A percentile compares a stretch with the other conserved stretches of the same genome.
phyloP scores from a whole-genome alignment of 2,113 vertebrate species.

The Brachyistius frenatus region DNA sequence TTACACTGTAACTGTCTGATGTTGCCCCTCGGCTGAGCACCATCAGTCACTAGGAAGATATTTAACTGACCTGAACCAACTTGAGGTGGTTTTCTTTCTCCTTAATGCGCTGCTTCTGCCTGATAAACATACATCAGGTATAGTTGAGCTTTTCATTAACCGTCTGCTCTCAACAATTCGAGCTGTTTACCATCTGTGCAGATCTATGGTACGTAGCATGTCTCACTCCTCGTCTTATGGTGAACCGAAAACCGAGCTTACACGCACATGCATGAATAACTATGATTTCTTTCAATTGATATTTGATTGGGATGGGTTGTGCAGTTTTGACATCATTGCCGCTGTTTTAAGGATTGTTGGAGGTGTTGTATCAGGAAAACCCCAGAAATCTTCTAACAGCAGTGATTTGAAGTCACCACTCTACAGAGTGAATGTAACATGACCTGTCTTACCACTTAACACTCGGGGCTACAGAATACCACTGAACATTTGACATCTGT shows the following conservation, averaged over 20 bases:
- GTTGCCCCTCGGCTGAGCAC: conserved; percentile 12
- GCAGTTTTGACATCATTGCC: conserved; percentile 12
- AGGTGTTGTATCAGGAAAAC: conserved; percentile 12
- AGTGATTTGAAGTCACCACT: conserved; percentile 35
- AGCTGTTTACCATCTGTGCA: no score
- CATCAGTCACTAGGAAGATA: conserved; percentile 37
- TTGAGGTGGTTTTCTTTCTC: conserved; percentile 31
- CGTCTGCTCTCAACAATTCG: not conserved
- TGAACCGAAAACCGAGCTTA: conserved; percentile 1
- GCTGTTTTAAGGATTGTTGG: not conserved
- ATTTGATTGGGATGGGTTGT: not conserved
- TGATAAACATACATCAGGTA: conserved; percentile 37
- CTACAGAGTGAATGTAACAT: conserved; percentile 59
- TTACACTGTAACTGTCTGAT: conserved; percentile 75
- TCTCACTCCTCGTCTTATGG: no score
- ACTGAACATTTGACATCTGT: conserved; percentile 59
- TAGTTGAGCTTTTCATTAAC: conserved; percentile 29
- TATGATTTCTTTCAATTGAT: not conserved
- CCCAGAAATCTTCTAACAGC: conserved; percentile 29
- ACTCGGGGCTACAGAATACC: conserved; percentile 34
- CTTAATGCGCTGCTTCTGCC: conserved; percentile 46
- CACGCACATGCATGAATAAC: conserved; percentile 45
- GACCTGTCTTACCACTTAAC: conserved; percentile 50
- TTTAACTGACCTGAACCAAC: conserved; percentile 41
- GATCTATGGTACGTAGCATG: no score